Evolutionary conservation across 2,888 invertebrate genomes (phyloP).

Genomic region (Halictus quadricinctus): DNA sequence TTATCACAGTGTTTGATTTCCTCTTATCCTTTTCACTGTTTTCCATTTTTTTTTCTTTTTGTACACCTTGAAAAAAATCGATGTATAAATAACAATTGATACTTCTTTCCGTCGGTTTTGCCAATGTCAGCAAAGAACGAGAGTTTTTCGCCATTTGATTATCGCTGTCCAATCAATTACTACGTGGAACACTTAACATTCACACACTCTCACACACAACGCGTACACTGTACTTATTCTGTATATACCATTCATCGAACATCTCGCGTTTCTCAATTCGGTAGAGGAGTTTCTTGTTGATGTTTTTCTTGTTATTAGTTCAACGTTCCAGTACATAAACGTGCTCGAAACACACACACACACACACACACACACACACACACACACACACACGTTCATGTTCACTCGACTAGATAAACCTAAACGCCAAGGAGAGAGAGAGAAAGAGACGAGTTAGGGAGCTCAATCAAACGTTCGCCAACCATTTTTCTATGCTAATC

Average conservation of each 20-base stretch:
- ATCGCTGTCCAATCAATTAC: conserved; percentile 23
- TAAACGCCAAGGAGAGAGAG: conserved; percentile 41
- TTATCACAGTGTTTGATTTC: background rate
- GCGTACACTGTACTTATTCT: conserved; percentile 26
- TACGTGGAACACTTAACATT: background rate
- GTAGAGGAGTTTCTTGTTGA: conserved; percentile 19
- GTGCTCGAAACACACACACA: background rate
- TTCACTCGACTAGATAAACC: conserved; percentile 62
- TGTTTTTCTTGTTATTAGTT: conserved; percentile 19
- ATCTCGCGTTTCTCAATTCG: conserved; percentile 35
- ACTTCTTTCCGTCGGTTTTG: background rate
- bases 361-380: background rate
- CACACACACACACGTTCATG: conserved; percentile 44
- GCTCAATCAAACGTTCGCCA: conserved; percentile 70
- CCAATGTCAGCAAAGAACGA: conserved; percentile 4
- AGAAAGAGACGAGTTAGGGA: conserved; percentile 51
- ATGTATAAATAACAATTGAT: background rate
- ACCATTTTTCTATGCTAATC: conserved; percentile 62
- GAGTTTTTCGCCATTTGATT: conserved; percentile 16
- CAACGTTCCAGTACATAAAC: conserved; percentile 24
- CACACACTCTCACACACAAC: background rate
- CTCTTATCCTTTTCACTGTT: background rate
- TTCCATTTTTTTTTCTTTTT: background rate
- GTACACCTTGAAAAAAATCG: background rate
- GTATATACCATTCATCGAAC: conserved; percentile 15